These are phyloP conservation scores for Rhingia campestris DNA, from an alignment of 2,888 invertebrate genomes.

Conservation along the genomic window DNA sequence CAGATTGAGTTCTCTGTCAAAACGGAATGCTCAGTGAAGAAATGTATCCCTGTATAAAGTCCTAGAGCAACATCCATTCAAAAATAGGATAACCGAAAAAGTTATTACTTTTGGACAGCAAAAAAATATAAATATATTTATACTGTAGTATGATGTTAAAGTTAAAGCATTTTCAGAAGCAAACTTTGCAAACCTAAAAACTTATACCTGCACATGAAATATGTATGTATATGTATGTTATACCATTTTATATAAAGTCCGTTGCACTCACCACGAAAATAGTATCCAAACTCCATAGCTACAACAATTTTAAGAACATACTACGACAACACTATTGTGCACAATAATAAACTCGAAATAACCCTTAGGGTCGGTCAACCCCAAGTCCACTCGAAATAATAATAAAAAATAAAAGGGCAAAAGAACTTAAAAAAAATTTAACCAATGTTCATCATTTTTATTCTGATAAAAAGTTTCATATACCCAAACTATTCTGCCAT, in stretches of 20 bases:
- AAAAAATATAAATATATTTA: no score
- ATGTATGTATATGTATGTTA: no score
- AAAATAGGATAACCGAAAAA: no score
- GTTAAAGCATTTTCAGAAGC: no score
- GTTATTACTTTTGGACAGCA: no score
- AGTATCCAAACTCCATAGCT: not conserved
- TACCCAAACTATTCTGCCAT: conserved; percentile 51
- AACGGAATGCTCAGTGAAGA: no score
- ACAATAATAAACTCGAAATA: conserved; percentile 65
- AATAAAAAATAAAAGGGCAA: conserved; percentile 26
- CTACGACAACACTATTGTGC: conserved; percentile 34
- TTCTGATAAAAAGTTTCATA: conserved; percentile 45
- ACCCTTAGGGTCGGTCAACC: conserved; percentile 37
- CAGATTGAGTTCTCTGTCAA: no score
- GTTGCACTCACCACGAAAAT: conserved; percentile 18
- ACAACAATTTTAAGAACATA: conserved; percentile 24
- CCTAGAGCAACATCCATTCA: no score
- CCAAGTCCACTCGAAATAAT: conserved; percentile 18
- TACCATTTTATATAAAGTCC: conserved; percentile 7
- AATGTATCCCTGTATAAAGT: no score
- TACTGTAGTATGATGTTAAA: no score
- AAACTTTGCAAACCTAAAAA: no score
- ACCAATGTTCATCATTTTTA: conserved; percentile 70
- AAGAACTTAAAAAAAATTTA: conserved; percentile 58
- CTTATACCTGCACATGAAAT: no score